A percentile compares a stretch with the other conserved stretches of the same genome.
phyloP scores from a whole-genome alignment of 2,888 invertebrate genomes.

The Pegoplata infirma region DNA sequence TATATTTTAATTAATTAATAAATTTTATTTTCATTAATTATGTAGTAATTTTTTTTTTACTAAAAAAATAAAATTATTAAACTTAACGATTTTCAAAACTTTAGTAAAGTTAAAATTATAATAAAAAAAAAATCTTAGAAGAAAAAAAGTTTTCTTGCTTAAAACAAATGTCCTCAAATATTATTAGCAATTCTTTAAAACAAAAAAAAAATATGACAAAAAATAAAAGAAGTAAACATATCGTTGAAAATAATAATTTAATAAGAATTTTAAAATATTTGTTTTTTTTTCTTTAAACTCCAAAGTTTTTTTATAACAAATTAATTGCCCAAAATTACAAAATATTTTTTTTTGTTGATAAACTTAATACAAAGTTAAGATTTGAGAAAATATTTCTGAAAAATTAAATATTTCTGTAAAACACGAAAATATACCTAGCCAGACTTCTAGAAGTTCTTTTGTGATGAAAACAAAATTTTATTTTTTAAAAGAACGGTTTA shows the following conservation, averaged over 20 bases:
- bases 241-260: slow-evolving; percentile 52
- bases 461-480: no score
- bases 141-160: slow-evolving; percentile 33
- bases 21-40: background rate
- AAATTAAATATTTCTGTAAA: no score
- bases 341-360: no score
- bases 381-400: no score
- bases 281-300: no score
- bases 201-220: slow-evolving; percentile 15
- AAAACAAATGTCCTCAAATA: slow-evolving; percentile 25
- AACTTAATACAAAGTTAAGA: no score
- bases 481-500: no score
- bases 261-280: slow-evolving; percentile 16
- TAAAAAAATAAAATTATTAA: background rate
- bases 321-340: slow-evolving; percentile 11
- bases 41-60: background rate
- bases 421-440: no score
- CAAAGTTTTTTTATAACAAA: no score
- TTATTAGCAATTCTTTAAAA: slow-evolving; percentile 33
- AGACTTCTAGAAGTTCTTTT: no score
- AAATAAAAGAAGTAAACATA: slow-evolving; percentile 59
- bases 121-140: background rate
- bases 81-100: slow-evolving; percentile 14
- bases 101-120: slow-evolving; percentile 6
- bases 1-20: slow-evolving; percentile 7